phyloP scores from a whole-genome alignment of 2,113 vertebrate genomes.

The Chaetura pelagica region DNA sequence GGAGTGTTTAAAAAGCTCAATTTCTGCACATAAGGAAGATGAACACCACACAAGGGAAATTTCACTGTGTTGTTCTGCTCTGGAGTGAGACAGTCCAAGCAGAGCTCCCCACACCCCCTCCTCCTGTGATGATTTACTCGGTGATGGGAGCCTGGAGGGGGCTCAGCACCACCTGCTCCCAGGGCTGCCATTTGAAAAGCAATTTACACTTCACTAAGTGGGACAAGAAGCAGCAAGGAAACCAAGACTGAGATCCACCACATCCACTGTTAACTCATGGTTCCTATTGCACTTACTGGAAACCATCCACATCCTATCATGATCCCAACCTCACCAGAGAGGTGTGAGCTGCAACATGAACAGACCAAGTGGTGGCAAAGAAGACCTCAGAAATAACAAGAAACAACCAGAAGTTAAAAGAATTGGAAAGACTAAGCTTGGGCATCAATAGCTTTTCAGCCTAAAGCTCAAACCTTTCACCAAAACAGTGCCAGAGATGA shows the following conservation, averaged over 20 bases:
- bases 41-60: constrained; percentile 6
- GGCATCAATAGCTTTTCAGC: too few relatives aligned
- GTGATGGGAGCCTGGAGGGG: fast-evolving
- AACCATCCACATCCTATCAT: background rate
- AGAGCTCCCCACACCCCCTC: fast-evolving
- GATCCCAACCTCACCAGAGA: background rate
- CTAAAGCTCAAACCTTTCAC: too few relatives aligned
- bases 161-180: fast-evolving
- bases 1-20: background rate
- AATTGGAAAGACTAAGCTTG: too few relatives aligned
- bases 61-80: background rate
- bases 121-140: background rate
- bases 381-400: background rate
- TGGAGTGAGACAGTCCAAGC: background rate
- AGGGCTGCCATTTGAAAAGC: background rate
- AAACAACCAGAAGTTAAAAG: too few relatives aligned
- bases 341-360: background rate
- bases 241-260: background rate
- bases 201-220: fast-evolving
- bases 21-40: background rate
- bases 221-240: background rate
- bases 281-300: background rate
- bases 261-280: background rate
- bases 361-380: background rate
- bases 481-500: too few relatives aligned